A percentile compares a stretch with the other conserved stretches of the same genome.
Conservation (phyloP, 64 coral and sea anemone species). For the Dendronephthya gigantea region DNA sequence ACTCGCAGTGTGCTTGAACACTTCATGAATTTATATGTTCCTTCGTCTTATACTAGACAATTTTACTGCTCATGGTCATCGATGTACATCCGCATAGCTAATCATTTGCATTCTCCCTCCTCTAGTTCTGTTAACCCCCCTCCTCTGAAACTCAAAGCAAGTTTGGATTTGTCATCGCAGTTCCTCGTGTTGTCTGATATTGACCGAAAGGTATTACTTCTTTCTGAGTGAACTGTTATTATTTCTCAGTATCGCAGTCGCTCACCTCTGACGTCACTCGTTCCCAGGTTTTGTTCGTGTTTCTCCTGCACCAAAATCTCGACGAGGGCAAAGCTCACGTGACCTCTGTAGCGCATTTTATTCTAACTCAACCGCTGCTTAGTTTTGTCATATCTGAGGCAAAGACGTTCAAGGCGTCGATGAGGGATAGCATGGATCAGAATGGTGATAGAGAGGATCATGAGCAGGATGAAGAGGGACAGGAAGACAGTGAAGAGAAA, state of each 20-base stretch:
- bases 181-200: constrained; percentile 88
- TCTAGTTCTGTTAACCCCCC: constrained; percentile 28
- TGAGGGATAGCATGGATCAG: constrained; percentile 41
- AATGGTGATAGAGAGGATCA: constrained; percentile 26
- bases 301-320: constrained; percentile 76
- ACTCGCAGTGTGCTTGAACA: no score
- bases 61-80: background rate
- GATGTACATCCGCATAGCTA: no score
- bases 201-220: constrained; percentile 47
- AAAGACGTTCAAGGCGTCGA: constrained; percentile 50
- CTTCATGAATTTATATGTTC: no score
- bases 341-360: constrained; percentile 76
- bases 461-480: constrained; percentile 37
- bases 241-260: no score
- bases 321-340: constrained; percentile 71
- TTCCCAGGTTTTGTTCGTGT: constrained; percentile 69
- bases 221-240: background rate
- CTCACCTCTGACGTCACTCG: background rate
- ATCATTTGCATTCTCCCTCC: background rate
- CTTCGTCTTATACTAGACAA: no score
- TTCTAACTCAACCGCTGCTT: constrained; percentile 77
- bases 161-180: constrained; percentile 62
- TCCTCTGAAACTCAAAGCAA: constrained; percentile 48
- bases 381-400: constrained; percentile 87
- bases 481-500: constrained; percentile 37